A percentile compares a stretch with the other conserved stretches of the same genome.
phyloP scores from a whole-genome alignment of 2,113 vertebrate species.

The Progne subis region DNA sequence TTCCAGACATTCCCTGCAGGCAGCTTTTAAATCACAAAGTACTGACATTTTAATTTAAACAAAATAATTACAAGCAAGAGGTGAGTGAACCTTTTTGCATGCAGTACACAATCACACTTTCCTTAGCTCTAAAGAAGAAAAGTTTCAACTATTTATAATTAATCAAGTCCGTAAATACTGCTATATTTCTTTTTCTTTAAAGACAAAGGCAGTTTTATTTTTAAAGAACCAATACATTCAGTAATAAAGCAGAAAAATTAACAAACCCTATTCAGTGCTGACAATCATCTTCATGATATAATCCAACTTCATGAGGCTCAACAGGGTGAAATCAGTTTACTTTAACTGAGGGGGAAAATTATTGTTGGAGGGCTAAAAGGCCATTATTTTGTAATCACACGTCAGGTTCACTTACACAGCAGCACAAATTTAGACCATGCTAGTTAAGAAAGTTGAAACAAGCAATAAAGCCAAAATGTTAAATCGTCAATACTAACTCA shows the following conservation, averaged over 20 bases:
- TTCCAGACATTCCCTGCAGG: not conserved
- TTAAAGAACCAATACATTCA: not conserved
- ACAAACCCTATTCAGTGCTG: not conserved
- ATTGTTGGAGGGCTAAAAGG: not conserved
- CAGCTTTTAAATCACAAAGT: conserved; percentile 28
- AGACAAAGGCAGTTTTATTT: not conserved
- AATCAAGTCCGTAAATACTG: not conserved
- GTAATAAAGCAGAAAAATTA: not conserved
- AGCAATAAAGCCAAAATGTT: not conserved
- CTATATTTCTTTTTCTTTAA: not conserved
- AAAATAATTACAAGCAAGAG: conserved; percentile 22
- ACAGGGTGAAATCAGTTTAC: not conserved
- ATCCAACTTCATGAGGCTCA: not conserved
- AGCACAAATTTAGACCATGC: not conserved
- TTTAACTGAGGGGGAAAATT: not conserved
- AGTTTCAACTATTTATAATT: not conserved
- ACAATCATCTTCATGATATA: not conserved
- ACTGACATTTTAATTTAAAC: conserved; percentile 45
- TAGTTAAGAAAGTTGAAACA: not conserved
- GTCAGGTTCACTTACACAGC: not conserved
- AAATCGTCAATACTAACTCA: not conserved
- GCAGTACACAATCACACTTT: not conserved
- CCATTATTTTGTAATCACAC: not conserved
- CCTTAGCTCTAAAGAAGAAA: not conserved
- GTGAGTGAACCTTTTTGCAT: not conserved